phyloP scores from a whole-genome alignment of 2,888 invertebrate genomes.

The Lasioglossum zephyrum region DNA sequence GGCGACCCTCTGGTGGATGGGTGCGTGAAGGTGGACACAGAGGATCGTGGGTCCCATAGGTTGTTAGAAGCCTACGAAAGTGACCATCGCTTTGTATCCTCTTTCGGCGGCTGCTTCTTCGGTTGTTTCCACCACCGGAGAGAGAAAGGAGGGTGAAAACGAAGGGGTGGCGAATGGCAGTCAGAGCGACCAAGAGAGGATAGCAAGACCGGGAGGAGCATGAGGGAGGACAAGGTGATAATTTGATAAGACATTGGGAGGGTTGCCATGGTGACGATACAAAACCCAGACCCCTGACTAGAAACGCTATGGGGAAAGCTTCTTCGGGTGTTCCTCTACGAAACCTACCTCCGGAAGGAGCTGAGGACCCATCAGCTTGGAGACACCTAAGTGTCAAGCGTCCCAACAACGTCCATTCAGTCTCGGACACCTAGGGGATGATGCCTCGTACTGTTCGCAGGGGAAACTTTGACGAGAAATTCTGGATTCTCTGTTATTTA shows the following conservation, averaged over 20 bases:
- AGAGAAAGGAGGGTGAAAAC: constrained; percentile 48
- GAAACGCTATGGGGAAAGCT: constrained; percentile 56
- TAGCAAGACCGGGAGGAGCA: constrained; percentile 65
- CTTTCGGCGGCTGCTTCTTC: constrained; percentile 71
- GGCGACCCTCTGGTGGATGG: constrained; percentile 67
- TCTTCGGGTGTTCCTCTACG: constrained; percentile 61
- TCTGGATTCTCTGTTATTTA: background rate
- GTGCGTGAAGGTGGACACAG: constrained; percentile 61
- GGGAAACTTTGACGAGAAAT: constrained; percentile 8
- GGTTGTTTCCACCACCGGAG: constrained; percentile 48
- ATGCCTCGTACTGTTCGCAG: constrained; percentile 55
- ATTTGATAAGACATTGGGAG: constrained; percentile 84
- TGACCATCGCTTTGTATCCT: constrained; percentile 81
- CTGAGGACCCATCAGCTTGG: constrained; percentile 70
- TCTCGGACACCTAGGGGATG: constrained; percentile 34
- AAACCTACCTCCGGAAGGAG: constrained; percentile 63
- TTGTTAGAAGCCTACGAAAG: constrained; percentile 78
- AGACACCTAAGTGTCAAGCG: constrained; percentile 80
- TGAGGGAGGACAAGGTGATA: constrained; percentile 82
- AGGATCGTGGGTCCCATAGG: constrained; percentile 75
- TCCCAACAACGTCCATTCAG: constrained; percentile 64
- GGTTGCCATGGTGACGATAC: constrained; percentile 83
- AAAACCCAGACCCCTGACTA: constrained; percentile 76
- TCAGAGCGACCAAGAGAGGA: constrained; percentile 65
- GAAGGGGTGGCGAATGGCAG: constrained; percentile 57